A percentile compares a stretch with the other conserved stretches of the same genome.
These are phyloP conservation scores for Podargus strigoides DNA, from an alignment of 2,797 vertebrate species.

Conservation along the genomic window DNA sequence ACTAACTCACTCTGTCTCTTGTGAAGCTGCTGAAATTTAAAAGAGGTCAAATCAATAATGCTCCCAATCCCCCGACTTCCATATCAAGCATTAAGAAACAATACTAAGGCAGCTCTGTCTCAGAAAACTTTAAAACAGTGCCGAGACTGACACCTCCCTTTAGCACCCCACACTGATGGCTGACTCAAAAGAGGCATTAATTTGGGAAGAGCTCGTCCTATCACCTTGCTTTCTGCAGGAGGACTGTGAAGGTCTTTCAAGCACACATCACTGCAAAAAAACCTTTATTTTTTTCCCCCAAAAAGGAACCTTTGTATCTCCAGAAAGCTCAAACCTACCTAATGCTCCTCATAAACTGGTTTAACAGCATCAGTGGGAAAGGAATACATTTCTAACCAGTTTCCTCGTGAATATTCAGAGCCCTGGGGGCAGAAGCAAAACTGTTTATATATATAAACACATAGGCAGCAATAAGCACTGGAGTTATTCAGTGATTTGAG, in stretches of 20 bases:
- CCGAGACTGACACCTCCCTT: too few species aligned
- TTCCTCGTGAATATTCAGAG: neutral
- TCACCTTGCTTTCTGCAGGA: neutral
- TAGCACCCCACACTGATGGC: neutral
- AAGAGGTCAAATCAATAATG: constrained; percentile 69
- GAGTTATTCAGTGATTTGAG: neutral
- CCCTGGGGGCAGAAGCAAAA: constrained; percentile 12
- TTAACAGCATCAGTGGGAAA: constrained; percentile 1
- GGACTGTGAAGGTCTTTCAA: neutral
- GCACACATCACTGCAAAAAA: neutral
- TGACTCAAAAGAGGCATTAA: neutral
- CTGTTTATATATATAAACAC: neutral
- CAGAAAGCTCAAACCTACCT: neutral
- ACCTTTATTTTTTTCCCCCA: neutral
- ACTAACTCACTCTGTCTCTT: constrained; percentile 71
- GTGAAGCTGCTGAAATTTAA: constrained; percentile 71
- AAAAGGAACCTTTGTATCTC: neutral
- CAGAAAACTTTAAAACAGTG: too few species aligned
- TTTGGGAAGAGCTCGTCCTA: neutral
- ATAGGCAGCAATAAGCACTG: neutral
- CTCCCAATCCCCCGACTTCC: constrained; percentile 35
- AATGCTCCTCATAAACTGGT: neutral
- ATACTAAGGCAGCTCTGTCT: neutral
- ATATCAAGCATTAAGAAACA: constrained; percentile 46
- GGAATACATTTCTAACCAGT: neutral